phyloP scores from a whole-genome alignment of 2,797 vertebrate genomes.

The Acanthiza pusilla region DNA sequence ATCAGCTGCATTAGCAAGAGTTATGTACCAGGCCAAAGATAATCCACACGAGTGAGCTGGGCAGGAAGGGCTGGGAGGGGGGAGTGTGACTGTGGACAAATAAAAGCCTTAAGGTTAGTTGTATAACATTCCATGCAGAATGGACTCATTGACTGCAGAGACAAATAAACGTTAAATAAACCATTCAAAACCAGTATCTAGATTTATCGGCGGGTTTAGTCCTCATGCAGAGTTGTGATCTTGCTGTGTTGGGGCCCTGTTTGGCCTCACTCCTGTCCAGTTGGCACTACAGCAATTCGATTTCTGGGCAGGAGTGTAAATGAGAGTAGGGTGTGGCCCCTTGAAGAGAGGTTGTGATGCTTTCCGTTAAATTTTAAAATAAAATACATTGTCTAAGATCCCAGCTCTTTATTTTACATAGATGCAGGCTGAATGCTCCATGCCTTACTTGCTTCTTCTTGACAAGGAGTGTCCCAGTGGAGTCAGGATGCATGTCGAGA shows the following conservation, averaged over 20 bases:
- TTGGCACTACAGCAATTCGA: neutral
- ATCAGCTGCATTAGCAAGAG: slow-evolving; percentile 47
- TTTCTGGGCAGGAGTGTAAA: neutral
- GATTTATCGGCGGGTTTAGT: slow-evolving; percentile 14
- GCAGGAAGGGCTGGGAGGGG: neutral
- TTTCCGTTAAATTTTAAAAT: neutral
- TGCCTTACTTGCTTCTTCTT: neutral
- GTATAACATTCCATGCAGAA: slow-evolving; percentile 70
- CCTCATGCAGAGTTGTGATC: neutral
- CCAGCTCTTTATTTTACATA: neutral
- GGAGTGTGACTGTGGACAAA: neutral
- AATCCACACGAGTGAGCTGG: neutral
- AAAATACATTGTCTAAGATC: neutral
- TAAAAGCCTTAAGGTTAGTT: slow-evolving; percentile 52
- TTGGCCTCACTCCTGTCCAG: neutral
- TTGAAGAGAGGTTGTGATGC: neutral
- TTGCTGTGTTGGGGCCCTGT: neutral
- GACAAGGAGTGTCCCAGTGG: neutral
- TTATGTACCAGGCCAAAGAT: slow-evolving; percentile 56
- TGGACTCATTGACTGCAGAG: slow-evolving; percentile 16
- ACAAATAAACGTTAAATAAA: slow-evolving; percentile 37
- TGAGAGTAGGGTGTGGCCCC: neutral
- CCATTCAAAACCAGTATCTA: neutral
- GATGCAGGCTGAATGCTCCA: neutral
- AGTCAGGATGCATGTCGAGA: neutral